phyloP scores from a whole-genome alignment of 2,888 invertebrate species.

The Craniophora ligustri region DNA sequence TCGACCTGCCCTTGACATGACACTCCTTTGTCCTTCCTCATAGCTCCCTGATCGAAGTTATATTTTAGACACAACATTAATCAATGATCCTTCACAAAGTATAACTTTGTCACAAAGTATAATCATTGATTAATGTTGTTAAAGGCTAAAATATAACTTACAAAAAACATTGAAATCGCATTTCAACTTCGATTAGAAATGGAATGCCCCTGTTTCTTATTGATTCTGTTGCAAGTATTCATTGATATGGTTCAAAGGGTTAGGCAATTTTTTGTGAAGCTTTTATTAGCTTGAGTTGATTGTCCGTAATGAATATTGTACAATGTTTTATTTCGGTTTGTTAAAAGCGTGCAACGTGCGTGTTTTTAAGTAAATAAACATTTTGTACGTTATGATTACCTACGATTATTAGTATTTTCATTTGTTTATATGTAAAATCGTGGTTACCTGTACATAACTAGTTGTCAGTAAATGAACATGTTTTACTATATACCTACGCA shows the following conservation, averaged over 20 bases:
- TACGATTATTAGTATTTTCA: too few relatives aligned
- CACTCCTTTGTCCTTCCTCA: constrained; percentile 79
- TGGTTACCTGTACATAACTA: too few relatives aligned
- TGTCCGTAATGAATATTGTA: too few relatives aligned
- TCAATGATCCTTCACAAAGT: background rate
- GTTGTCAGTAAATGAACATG: too few relatives aligned
- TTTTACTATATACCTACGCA: constrained; percentile 4
- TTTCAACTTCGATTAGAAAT: constrained; percentile 23
- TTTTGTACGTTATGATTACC: constrained; percentile 5
- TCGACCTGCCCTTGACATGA: constrained; percentile 83
- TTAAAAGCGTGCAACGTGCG: too few relatives aligned
- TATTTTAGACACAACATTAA: constrained; percentile 21
- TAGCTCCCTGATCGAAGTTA: constrained; percentile 47
- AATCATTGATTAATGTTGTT: too few relatives aligned
- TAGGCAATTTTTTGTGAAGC: background rate
- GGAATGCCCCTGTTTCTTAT: constrained; percentile 14
- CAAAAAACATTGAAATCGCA: too few relatives aligned
- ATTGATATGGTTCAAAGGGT: constrained; percentile 10
- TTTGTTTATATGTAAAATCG: too few relatives aligned
- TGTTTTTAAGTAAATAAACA: too few relatives aligned
- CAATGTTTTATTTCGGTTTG: too few relatives aligned
- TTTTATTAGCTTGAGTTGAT: too few relatives aligned
- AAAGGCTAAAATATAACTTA: too few relatives aligned
- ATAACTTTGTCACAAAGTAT: constrained; percentile 6
- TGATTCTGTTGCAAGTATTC: constrained; percentile 24